These are phyloP conservation scores for Agrilus cyanescens DNA, from an alignment of 2,888 invertebrate genomes.

Conservation along the genomic window DNA sequence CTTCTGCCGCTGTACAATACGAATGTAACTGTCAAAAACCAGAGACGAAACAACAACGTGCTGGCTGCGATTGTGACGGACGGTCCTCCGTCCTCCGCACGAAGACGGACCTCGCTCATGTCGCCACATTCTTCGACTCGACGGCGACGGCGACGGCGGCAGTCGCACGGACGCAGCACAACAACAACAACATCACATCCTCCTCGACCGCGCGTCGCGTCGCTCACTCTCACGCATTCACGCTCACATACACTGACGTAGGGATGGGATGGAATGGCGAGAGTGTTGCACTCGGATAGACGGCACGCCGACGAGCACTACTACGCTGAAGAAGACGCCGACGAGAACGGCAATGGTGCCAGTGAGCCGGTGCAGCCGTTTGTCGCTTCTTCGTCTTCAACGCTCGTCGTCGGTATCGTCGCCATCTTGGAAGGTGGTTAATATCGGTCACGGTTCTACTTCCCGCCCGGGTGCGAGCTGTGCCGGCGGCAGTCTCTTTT, in stretches of 20 bases:
- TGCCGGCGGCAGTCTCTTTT: constrained; percentile 33
- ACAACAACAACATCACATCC: constrained; percentile 18
- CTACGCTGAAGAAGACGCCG: too few relatives aligned
- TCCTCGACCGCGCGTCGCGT: constrained; percentile 17
- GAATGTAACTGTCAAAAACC: too few relatives aligned
- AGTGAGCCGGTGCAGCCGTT: constrained; percentile 27
- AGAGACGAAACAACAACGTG: constrained; percentile 21
- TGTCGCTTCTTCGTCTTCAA: constrained; percentile 14
- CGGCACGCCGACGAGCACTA: too few relatives aligned
- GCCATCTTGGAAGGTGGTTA: constrained; percentile 36
- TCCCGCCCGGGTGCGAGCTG: constrained; percentile 39
- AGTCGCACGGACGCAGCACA: constrained; percentile 14
- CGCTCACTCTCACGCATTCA: constrained; percentile 11
- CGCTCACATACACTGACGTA: constrained; percentile 5
- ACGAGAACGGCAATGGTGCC: constrained; percentile 16
- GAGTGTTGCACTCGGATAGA: too few relatives aligned
- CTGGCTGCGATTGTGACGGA: constrained; percentile 1
- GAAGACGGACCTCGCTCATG: constrained; percentile 29
- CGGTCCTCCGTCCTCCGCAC: constrained; percentile 5
- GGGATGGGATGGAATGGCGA: too few relatives aligned
- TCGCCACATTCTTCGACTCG: constrained; percentile 18
- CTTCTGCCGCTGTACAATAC: too few relatives aligned
- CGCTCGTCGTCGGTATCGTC: constrained; percentile 20
- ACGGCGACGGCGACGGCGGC: constrained; percentile 13
- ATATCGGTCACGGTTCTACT: constrained; percentile 32